phyloP scores from a whole-genome alignment of 2,113 vertebrate genomes.

The Hemichromis elongatus region DNA sequence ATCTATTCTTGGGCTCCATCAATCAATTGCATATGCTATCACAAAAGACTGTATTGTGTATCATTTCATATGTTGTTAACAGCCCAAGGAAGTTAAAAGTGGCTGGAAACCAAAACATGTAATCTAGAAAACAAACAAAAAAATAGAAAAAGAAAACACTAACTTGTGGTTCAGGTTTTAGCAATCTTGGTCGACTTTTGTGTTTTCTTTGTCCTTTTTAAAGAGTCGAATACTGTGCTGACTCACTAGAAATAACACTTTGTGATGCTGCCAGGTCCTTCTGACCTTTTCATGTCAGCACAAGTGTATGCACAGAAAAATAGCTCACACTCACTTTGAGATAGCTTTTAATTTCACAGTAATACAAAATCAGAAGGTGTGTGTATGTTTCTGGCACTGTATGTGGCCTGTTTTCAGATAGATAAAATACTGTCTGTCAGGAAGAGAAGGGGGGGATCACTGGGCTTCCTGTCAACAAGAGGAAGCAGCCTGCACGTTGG shows the following conservation, averaged over 20 bases:
- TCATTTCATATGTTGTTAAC: slow-evolving; percentile 2
- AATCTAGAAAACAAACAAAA: not conserved
- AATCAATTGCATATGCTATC: slow-evolving; percentile 7
- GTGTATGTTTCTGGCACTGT: not conserved
- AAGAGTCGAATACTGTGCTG: not conserved
- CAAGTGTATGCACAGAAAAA: not conserved
- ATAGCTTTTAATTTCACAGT: not conserved
- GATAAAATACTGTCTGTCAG: slow-evolving; percentile 5
- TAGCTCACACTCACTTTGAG: not conserved
- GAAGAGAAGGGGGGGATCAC: slow-evolving; percentile 7
- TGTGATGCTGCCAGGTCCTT: not conserved
- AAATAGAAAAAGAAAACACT: not conserved
- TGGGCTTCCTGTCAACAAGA: slow-evolving; percentile 54
- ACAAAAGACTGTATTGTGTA: not conserved
- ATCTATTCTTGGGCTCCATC: slow-evolving; percentile 28
- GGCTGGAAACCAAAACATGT: not conserved
- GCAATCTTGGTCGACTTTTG: not conserved
- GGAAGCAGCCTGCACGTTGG: slow-evolving; percentile 20
- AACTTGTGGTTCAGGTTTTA: not conserved
- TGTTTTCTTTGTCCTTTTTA: not conserved
- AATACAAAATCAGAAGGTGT: not conserved
- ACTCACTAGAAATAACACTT: not conserved
- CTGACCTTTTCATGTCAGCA: slow-evolving; percentile 12
- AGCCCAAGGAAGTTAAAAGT: not conserved
- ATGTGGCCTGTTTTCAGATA: not conserved